Base-by-base conservation (phyloP, 2,888 invertebrate species). In the Xestia rhomboidea region DNA sequence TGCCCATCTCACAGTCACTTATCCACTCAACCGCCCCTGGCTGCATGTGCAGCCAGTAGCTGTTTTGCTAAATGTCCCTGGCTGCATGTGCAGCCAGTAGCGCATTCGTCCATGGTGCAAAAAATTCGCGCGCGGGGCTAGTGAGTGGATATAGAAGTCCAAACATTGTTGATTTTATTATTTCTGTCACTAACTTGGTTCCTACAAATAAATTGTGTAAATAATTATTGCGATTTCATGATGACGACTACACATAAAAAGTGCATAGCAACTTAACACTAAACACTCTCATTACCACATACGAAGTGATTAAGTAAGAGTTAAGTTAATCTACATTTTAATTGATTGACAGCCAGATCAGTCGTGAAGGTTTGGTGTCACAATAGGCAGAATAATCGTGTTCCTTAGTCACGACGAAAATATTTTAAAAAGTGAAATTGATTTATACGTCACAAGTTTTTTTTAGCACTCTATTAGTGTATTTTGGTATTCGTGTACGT, bases 381-480 rank as follows among this genome's bases (percentile, higher is more conserved):
- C 77, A 77, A 83, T 76, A 68, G 73, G 77, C 49, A 54, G 78
- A 75, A 34, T 21, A 8, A n/a, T 84, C 85, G 79, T 87, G 85
- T 71, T 0, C 24, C 41, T 34, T 8, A 76, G 83, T 89, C 90
- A 90, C 89, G 89, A 89, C 69, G 68, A 21, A 75, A 66, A 60
- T 41, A 18, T 57, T 67, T 27, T 0, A 76, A 88, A 87, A 89
- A 89, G 90, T 90, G 89, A 90, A 90, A 90, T 82, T 81, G 49
- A 49, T 63, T 68, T n/a, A 88, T 88, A 41, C 87, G 67, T 88
- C 71, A 83, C 11, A 34, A 66, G 21, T 51, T 34, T 44, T 70
- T 46, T 80, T 76, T 71, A 67, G 67, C 72, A 79, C 27, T 54
- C 30, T 49, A 67, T 78, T 76, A 69, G 38, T 72, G 46, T 46